Base-by-base conservation (phyloP, 2,888 invertebrate genomes). In the Lapara coniferarum region DNA sequence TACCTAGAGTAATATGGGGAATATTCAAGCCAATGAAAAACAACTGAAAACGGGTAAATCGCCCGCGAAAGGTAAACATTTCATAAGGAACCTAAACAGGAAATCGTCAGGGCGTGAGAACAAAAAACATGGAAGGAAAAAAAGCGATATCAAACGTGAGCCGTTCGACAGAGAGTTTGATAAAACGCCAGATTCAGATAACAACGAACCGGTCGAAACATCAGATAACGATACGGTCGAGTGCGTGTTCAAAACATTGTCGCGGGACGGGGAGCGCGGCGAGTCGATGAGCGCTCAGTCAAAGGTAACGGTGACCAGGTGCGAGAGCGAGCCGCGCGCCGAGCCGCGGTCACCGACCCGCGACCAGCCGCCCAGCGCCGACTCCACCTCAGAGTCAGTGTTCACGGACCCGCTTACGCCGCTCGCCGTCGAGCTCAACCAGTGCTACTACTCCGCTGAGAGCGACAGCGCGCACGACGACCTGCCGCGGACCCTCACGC, bases 361-460 rank as follows among this genome's bases (percentile, higher is more conserved):
- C 84, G 88, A 85, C 84, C 85, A 82, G 81, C 84, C 81, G 73
- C 75, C 81, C 79, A 80, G 93, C 81, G 94, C 92, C 82, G 95
- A 94, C 75, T 96, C 96, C 78, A 95, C 95, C 81, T 95, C 96
- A 75, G 96, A 96, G 87, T 96, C 97, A 83, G 95, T 96, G 87
- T 97, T 97, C 92, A 96, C 96, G 78, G 97, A 97, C 88, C 96
- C 96, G 77, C 92, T 95, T 77, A 94, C 95, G 85, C 95, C 95
- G 83, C 94, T 94, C 80, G 95, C 95, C 81, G 94, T 95, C 77
- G 95, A 95, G 87, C 93, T 95, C 83, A 95, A 95, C 92, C 94
- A 95, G 90, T 95, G 95, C 84, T 95, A 95, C 85, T 94, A 94
- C 86, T 95, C 95, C 75, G 95, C 95, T 74, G 95, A 95, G 84